These are phyloP conservation scores for Mythimna impura DNA, from an alignment of 2,888 invertebrate genomes.

Conservation along the genomic window DNA sequence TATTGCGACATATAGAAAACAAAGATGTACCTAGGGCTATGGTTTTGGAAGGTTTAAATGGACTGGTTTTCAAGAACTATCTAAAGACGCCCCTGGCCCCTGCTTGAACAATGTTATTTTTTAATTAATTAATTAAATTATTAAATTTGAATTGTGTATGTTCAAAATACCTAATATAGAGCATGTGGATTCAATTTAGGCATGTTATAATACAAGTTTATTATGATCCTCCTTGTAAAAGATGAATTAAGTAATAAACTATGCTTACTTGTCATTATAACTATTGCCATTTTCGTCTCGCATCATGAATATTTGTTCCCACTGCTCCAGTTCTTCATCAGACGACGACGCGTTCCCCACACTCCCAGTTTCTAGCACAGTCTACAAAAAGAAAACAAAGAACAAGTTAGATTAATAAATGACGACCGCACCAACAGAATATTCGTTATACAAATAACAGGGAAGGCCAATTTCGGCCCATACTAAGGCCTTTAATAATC, in stretches of 20 bases:
- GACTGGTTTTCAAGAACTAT: too few species aligned
- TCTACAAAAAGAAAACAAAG: conserved; percentile 82
- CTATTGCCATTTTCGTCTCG: conserved; percentile 92
- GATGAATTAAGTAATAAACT: neutral
- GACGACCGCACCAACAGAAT: conserved; percentile 2
- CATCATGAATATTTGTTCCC: conserved; percentile 95
- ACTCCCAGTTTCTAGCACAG: conserved; percentile 92
- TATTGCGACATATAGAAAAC: too few species aligned
- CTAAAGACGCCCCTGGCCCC: too few species aligned
- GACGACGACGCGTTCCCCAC: conserved; percentile 91
- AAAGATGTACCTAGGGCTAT: too few species aligned
- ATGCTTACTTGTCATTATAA: conserved; percentile 89
- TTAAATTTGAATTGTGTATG: too few species aligned
- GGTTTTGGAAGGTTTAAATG: too few species aligned
- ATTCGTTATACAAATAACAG: conserved; percentile 7
- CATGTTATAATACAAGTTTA: too few species aligned
- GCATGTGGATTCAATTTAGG: too few species aligned
- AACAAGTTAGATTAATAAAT: conserved; percentile 20
- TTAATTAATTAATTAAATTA: too few species aligned
- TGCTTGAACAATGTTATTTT: too few species aligned
- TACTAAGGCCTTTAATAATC: conserved; percentile 20
- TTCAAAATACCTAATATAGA: too few species aligned
- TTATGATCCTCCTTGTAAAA: neutral
- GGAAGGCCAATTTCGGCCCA: conserved; percentile 13
- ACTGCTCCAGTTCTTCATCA: conserved; percentile 94